Conservation (phyloP, 2,113 vertebrate genomes). For the Muntiacus reevesi region DNA sequence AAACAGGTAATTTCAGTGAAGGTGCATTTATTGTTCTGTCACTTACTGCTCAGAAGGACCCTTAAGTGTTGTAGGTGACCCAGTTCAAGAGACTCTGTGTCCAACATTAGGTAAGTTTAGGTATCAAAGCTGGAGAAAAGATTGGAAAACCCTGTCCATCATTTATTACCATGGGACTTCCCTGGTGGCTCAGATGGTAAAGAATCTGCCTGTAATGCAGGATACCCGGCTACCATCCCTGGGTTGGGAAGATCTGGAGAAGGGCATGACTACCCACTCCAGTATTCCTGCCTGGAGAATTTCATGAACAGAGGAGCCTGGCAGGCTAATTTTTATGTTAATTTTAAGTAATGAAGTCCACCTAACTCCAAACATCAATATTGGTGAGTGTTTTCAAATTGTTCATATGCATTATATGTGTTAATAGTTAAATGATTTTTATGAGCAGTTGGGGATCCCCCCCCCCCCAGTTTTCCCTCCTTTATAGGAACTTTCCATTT, state of each 20-base stretch:
- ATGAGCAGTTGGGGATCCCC: neutral
- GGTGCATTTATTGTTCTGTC: neutral
- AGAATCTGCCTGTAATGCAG: neutral
- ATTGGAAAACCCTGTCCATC: neutral
- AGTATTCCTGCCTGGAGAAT: neutral
- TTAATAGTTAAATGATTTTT: neutral
- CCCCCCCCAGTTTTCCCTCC: neutral
- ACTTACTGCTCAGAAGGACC: neutral
- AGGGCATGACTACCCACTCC: neutral
- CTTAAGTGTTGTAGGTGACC: neutral
- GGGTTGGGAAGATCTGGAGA: neutral
- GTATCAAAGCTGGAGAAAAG: neutral
- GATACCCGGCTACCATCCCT: neutral
- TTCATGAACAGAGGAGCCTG: neutral
- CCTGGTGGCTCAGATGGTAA: neutral
- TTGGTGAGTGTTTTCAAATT: neutral
- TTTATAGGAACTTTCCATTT: neutral
- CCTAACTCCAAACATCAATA: neutral
- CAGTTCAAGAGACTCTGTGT: neutral
- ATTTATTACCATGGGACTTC: neutral
- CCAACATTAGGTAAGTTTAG: neutral
- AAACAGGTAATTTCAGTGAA: neutral
- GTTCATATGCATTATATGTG: neutral
- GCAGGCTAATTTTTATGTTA: neutral
- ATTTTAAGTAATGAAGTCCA: neutral